Base-by-base conservation (phyloP, 1,140 invertebrate species). In the Alviniconcha marisindica region DNA sequence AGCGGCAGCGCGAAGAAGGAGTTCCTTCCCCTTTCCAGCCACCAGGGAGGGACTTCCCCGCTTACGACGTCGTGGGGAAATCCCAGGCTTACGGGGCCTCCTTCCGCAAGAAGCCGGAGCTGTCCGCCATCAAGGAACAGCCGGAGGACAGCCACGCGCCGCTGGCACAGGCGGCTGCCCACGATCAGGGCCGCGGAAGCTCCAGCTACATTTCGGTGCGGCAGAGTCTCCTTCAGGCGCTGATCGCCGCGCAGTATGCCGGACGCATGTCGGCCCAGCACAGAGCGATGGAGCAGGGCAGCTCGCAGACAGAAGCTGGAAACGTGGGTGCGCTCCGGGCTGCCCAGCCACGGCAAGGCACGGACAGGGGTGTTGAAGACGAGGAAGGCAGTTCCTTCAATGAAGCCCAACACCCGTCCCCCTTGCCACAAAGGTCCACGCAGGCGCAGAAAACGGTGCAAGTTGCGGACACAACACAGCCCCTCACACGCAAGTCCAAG, bases 131-230 rank as follows among this genome's bases (percentile, higher is more conserved):
- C 15, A 31, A 42, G n/a, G 54, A 66, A 36, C 44, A 48, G 15
- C 24, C 44, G 14, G 76, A 48, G 21, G 28, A 33, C 5, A 24
- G 7, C 38, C 18, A 18, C 21, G 2, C 10, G 56, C 4, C 15
- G 5, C 4, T 5, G 18, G 56, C 5, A 14, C 15, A n/a, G 24
- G 18, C 5, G 7, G n/a, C 7, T 12, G 56, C 10, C 24, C 56
- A 60, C 7, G 56, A 24, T 60, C 10, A 60, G 24, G 56, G 56
- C 24, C 56, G 24, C 10, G 24, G 24, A 10, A 28, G 56, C n/a
- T 60, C 15, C 10, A 60, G 56, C 66, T 71, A 71, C 66, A 40
- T 40, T 24, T 71, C 66, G 31, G 66, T 33, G 31, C 66, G 66
- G 2, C 66, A 71, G 36, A 33, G 31, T 2, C 36, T 71, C 2